Percentiles rank a stretch among this genome's conserved stretches.
These are phyloP conservation scores for Argya squamiceps DNA, from an alignment of 2,797 vertebrate genomes.

Conservation along the genomic window DNA sequence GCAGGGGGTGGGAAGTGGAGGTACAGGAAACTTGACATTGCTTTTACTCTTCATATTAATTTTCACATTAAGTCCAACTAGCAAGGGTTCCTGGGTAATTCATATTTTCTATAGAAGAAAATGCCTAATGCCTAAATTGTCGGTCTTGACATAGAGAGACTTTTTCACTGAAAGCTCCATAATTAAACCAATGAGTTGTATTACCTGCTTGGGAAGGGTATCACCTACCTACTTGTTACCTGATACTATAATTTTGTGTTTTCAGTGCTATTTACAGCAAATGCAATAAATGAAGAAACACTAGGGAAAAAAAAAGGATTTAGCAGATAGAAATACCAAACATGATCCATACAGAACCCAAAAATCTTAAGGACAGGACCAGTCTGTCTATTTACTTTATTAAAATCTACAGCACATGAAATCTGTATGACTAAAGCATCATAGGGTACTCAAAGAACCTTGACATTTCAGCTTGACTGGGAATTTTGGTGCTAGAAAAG, in stretches of 20 bases:
- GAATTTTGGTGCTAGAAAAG: not conserved
- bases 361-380: not conserved
- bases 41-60: not conserved
- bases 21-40: fast-evolving
- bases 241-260: not conserved
- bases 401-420: not conserved
- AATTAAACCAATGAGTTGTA: not conserved
- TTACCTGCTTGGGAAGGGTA: not conserved
- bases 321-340: not conserved
- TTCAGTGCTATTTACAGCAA: not conserved
- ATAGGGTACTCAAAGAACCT: not conserved
- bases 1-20: fast-evolving
- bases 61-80: not conserved
- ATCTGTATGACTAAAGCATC: not conserved
- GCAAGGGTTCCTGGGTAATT: not conserved
- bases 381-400: not conserved
- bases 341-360: not conserved
- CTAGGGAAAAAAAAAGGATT: not conserved
- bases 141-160: not conserved
- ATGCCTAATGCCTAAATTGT: not conserved
- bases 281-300: not conserved
- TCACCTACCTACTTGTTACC: not conserved
- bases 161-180: not conserved
- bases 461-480: not conserved
- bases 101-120: not conserved